These are phyloP conservation scores for Lithophane leautieri DNA, from an alignment of 2,888 invertebrate genomes.

Conservation along the genomic window DNA sequence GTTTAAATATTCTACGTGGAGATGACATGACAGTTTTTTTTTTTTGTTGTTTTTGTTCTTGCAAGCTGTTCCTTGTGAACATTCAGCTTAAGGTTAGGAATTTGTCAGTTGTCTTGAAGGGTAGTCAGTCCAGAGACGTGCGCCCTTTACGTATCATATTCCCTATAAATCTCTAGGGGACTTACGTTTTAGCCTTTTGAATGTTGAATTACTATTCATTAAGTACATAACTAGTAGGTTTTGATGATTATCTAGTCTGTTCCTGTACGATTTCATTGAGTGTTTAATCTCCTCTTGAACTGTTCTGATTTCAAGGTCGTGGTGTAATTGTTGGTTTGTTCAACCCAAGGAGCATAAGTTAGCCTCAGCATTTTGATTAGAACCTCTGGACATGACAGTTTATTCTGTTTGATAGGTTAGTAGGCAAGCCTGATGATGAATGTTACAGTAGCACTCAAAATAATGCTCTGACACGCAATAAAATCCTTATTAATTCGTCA, in stretches of 20 bases:
- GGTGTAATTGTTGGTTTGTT: background rate
- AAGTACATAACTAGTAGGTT: background rate
- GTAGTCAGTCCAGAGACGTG: too few species aligned
- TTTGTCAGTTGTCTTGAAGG: too few species aligned
- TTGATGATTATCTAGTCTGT: background rate
- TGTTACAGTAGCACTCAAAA: conserved; percentile 29
- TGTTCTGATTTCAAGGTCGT: background rate
- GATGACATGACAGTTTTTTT: background rate
- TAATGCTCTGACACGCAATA: conserved; percentile 4
- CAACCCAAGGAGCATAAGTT: background rate
- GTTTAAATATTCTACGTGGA: background rate
- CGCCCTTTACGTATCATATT: too few species aligned
- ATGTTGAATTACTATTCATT: background rate
- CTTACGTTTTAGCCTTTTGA: too few species aligned
- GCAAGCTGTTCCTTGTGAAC: too few species aligned
- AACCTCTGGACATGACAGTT: background rate
- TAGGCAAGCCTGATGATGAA: conserved; percentile 1
- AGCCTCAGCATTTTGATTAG: background rate
- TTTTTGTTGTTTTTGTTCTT: too few species aligned
- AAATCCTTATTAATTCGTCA: conserved; percentile 44
- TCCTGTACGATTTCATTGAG: background rate
- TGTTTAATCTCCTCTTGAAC: background rate
- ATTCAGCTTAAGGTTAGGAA: too few species aligned
- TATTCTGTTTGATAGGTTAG: background rate
- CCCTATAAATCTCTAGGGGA: too few species aligned